Percentiles rank a stretch among this genome's conserved stretches.
These are phyloP conservation scores for Cataglyphis cursor DNA, from an alignment of 2,888 invertebrate species.

Conservation along the genomic window DNA sequence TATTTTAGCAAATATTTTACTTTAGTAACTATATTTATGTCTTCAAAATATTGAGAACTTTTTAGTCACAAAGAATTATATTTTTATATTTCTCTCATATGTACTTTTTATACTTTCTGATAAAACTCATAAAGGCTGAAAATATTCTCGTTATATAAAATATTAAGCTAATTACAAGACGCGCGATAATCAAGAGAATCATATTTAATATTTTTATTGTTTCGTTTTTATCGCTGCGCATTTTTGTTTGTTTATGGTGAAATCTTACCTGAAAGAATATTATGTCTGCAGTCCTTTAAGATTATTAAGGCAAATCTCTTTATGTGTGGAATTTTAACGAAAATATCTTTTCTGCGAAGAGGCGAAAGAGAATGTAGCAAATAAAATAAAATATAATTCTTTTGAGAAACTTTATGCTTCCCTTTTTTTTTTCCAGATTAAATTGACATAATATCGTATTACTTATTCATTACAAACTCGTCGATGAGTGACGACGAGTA, in stretches of 20 bases:
- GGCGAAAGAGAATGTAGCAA: neutral
- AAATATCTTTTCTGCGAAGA: neutral
- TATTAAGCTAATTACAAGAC: neutral
- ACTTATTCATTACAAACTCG: slow-evolving; percentile 2
- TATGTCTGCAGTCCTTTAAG: slow-evolving; percentile 11
- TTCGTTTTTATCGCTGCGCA: slow-evolving; percentile 5
- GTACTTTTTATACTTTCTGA: neutral
- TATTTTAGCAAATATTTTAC: neutral
- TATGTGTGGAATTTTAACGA: slow-evolving; percentile 9
- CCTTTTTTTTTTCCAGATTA: neutral
- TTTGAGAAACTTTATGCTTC: neutral
- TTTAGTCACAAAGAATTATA: neutral
- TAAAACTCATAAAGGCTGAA: neutral
- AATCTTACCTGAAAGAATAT: neutral
- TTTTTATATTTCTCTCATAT: neutral
- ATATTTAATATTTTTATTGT: neutral
- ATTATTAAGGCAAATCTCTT: slow-evolving; percentile 36
- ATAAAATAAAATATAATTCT: slow-evolving; percentile 6
- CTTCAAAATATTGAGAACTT: neutral
- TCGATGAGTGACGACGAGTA: neutral
- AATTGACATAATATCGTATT: neutral
- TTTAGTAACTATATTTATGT: neutral
- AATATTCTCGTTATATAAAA: slow-evolving; percentile 1
- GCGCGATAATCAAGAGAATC: neutral
- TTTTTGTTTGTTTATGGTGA: neutral